Conservation (phyloP, 2,888 invertebrate species). For the Lasioglossum pauxillum region DNA sequence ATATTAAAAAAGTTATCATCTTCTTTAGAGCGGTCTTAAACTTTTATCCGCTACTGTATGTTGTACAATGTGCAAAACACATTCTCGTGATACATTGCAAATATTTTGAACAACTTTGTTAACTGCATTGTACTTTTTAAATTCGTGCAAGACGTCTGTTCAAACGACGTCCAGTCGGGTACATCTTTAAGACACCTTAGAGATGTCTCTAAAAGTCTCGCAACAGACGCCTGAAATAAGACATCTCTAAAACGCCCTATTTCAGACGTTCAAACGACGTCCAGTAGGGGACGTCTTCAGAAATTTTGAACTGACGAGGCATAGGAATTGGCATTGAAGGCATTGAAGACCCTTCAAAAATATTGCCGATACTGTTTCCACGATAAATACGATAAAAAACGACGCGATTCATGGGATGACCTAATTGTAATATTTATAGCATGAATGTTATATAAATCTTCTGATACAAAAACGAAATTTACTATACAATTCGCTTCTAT, state of each 20-base stretch:
- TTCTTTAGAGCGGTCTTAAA: no score
- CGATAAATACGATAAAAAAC: neutral
- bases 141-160: no score
- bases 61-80: neutral
- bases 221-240: no score
- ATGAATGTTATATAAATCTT: slow-evolving; percentile 6
- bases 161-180: no score
- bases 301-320: neutral
- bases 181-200: no score
- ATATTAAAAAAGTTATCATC: no score
- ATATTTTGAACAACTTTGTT: neutral
- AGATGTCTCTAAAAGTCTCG: no score
- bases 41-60: no score
- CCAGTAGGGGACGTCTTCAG: neutral
- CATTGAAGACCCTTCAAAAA: neutral
- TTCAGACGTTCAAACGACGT: no score
- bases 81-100: neutral
- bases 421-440: neutral
- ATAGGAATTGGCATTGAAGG: no score
- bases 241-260: no score
- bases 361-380: neutral
- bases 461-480: slow-evolving; percentile 54
- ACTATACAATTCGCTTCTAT: neutral
- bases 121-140: no score
- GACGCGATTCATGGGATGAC: neutral